Percentiles rank a stretch among this genome's conserved stretches.
Evolutionary conservation across 2,797 vertebrate species (phyloP).

Genomic region (Molossus molossus): DNA sequence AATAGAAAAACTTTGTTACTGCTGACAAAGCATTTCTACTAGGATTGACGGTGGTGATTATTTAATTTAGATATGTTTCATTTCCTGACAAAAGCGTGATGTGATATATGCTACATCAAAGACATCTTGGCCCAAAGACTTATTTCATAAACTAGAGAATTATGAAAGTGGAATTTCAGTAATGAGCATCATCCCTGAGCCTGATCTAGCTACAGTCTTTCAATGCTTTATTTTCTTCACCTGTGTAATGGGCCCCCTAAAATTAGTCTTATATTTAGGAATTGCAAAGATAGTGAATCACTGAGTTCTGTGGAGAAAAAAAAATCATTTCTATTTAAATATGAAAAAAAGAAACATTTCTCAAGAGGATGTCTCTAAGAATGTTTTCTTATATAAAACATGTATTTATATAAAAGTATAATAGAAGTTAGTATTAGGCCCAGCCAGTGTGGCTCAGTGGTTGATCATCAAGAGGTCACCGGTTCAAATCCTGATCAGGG

Average conservation of each 20-base stretch:
- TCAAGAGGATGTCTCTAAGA: neutral
- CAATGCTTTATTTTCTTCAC: constrained; percentile 27
- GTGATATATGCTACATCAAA: constrained; percentile 44
- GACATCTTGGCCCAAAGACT: constrained; percentile 55
- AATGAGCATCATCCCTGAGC: neutral
- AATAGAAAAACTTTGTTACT: constrained; percentile 61
- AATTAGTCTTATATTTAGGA: neutral
- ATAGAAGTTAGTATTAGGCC: constrained; percentile 10
- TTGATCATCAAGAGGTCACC: too few species aligned
- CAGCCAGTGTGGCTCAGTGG: too few species aligned
- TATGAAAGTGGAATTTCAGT: constrained; percentile 17
- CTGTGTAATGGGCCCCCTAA: neutral
- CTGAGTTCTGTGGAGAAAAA: neutral
- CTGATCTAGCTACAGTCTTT: neutral
- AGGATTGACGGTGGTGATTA: constrained; percentile 66
- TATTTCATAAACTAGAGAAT: constrained; percentile 55
- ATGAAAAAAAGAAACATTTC: neutral
- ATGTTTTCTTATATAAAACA: constrained; percentile 11
- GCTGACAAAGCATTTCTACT: constrained; percentile 74
- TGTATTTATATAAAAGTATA: constrained; percentile 45
- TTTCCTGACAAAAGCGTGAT: constrained; percentile 69
- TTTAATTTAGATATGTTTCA: constrained; percentile 81
- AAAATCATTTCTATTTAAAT: neutral
- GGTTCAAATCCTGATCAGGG: too few species aligned
- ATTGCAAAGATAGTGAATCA: constrained; percentile 39